phyloP scores from a whole-genome alignment of 1,140 invertebrate species.

The Leucophenga varia region DNA sequence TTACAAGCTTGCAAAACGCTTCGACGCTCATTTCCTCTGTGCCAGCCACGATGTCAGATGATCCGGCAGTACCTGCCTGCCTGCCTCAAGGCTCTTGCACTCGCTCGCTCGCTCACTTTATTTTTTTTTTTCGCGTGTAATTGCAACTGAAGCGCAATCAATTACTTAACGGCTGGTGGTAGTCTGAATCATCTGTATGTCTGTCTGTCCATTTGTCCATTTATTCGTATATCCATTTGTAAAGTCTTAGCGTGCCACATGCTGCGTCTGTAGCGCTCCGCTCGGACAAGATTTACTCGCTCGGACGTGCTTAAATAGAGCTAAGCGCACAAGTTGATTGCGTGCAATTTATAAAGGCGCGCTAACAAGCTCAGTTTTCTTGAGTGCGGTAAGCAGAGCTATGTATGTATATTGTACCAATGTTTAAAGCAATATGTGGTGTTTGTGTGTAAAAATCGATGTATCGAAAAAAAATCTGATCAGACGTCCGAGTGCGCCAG shows the following conservation, averaged over 20 bases:
- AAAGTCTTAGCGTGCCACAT: conserved; percentile 27
- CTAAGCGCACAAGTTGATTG: conserved; percentile 51
- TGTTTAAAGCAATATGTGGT: too few species aligned
- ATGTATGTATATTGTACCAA: too few species aligned
- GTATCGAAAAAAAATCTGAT: too few species aligned
- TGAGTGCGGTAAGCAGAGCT: too few species aligned
- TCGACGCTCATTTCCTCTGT: too few species aligned
- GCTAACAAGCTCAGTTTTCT: conserved; percentile 48
- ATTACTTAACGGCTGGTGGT: conserved; percentile 47
- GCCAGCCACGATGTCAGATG: too few species aligned
- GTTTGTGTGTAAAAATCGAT: too few species aligned
- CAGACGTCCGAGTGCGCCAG: neutral
- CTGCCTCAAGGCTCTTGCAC: conserved; percentile 5
- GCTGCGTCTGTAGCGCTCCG: conserved; percentile 33
- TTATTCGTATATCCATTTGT: conserved; percentile 1
- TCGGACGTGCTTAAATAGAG: conserved; percentile 46
- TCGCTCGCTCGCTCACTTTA: too few species aligned
- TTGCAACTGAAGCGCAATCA: conserved; percentile 56
- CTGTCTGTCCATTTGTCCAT: too few species aligned
- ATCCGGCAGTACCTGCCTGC: neutral
- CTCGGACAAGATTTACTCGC: conserved; percentile 48
- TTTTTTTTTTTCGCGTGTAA: too few species aligned
- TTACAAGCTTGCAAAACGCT: conserved; percentile 28
- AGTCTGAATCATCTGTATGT: conserved; percentile 2
- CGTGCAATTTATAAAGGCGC: conserved; percentile 56